Conservation (phyloP, 1,140 invertebrate species). For the Drosophila fuyamai region DNA sequence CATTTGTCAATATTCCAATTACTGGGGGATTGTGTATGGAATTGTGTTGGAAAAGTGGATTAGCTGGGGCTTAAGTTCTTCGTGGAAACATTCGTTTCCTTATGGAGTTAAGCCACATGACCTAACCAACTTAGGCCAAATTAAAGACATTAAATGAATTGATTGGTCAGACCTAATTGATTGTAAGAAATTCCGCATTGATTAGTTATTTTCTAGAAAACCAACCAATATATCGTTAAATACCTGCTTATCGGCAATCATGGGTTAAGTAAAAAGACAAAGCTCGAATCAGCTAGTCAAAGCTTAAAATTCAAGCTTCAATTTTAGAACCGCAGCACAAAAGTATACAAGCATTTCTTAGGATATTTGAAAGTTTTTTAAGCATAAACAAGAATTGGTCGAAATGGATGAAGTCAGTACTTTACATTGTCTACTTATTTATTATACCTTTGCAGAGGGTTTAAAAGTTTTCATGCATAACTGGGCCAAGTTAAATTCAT, state of each 20-base stretch:
- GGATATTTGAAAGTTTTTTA: background rate
- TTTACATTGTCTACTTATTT: slow-evolving; percentile 1
- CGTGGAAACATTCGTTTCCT: slow-evolving; percentile 28
- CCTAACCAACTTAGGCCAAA: background rate
- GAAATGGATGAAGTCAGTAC: too few species aligned
- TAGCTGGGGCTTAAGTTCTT: background rate
- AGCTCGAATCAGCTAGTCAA: background rate
- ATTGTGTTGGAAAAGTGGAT: slow-evolving; percentile 12
- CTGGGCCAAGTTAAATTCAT: too few species aligned
- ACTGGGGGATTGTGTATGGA: slow-evolving; percentile 15
- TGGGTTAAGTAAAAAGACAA: slow-evolving; percentile 21
- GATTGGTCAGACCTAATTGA: slow-evolving; percentile 11
- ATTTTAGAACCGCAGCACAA: background rate
- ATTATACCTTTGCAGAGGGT: too few species aligned
- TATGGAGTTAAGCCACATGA: background rate
- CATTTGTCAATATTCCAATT: slow-evolving; percentile 39
- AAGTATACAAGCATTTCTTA: slow-evolving; percentile 6
- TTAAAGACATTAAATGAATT: slow-evolving; percentile 14
- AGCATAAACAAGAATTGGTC: background rate
- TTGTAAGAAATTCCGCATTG: background rate
- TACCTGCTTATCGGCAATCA: background rate
- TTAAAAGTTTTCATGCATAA: too few species aligned
- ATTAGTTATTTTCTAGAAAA: background rate
- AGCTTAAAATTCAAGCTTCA: background rate
- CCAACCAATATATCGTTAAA: background rate